Evolutionary conservation across 2,797 vertebrate genomes (phyloP), one percentile per base, ranked within the genome.

Genomic region (Amphiprion clarkii): DNA sequence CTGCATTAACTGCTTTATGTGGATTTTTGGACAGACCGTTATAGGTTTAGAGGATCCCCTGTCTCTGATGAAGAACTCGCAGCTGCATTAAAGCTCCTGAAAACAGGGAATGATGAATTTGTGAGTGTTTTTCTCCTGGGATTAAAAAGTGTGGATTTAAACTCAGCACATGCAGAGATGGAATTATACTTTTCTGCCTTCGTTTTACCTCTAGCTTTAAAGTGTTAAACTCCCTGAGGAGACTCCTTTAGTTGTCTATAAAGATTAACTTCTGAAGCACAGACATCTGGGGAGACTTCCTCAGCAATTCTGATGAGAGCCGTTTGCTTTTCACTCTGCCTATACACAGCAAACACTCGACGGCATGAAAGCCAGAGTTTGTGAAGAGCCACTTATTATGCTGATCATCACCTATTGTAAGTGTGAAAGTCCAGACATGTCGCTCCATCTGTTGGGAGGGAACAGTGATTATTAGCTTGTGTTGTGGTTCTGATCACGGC

Each of bases 351-450:
- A 74, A 75, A 83, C 72, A 73, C 72, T 79, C 64, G 21, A 0
- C 25, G 36, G 40, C 62, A 62, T 63, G 36, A 48, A 7, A 78
- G 60, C 54, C 51, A 42, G 31, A 75, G 76, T 62, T 84, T 81
- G 62, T 83, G 59, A 84, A 89, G 73, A 70, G 79, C 74, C 62
- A 56, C 73, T 79, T 79, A 52, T 69, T 64, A 48, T 51, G 53
- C 62, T 80, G 71, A 83, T 84, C 81, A 61, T 74, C 88, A 87
- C 78, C 85, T 85, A 73, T 79, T 83, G 79, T 83, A 88, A 85
- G 87, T 80, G 86, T 87, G 83, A 89, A 87, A 74, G 84, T 83
- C 83, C 82, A 88, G 84, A 81, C 85, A 88, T 76, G 78, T 53
- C 6, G 54, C 76, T 82, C 86, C 84, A 88, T 93, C 90, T 91